A percentile compares a stretch with the other conserved stretches of the same genome.
Conservation (phyloP, 2,113 vertebrate genomes). For the Thermophis baileyi region DNA sequence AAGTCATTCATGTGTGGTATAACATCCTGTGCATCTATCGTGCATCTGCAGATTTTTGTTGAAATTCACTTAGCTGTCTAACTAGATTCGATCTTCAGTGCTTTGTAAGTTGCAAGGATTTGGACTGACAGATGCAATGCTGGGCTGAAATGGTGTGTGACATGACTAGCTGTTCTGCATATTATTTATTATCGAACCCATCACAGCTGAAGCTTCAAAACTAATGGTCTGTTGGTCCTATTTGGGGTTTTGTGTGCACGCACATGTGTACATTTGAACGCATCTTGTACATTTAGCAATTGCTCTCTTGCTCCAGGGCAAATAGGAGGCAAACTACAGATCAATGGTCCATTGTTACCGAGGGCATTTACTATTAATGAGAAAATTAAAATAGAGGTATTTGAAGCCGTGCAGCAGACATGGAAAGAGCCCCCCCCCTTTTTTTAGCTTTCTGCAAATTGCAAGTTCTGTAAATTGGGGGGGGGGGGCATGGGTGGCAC, state of each 20-base stretch:
- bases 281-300: slow-evolving; percentile 39
- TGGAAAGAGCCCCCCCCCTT: background rate
- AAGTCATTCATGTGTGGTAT: slow-evolving; percentile 81
- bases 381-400: slow-evolving; percentile 44
- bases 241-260: slow-evolving; percentile 21
- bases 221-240: slow-evolving; percentile 50
- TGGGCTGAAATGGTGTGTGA: slow-evolving; percentile 69
- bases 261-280: background rate
- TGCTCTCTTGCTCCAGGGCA: slow-evolving; percentile 56
- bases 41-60: slow-evolving; percentile 82
- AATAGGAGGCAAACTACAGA: slow-evolving; percentile 45
- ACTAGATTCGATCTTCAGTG: slow-evolving; percentile 70
- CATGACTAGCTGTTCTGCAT: slow-evolving; percentile 63
- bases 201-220: slow-evolving; percentile 21
- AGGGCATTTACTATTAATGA: slow-evolving; percentile 35
- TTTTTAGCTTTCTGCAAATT: slow-evolving; percentile 30
- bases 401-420: slow-evolving; percentile 35
- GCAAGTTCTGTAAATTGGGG: slow-evolving; percentile 20
- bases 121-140: slow-evolving; percentile 76
- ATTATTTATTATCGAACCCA: slow-evolving; percentile 62
- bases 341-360: slow-evolving; percentile 52
- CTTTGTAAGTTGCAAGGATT: slow-evolving; percentile 59
- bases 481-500: background rate
- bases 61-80: slow-evolving; percentile 81
- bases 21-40: slow-evolving; percentile 83